Base-by-base conservation (phyloP, 1,140 invertebrate genomes). In the Sycophila sp. region DNA sequence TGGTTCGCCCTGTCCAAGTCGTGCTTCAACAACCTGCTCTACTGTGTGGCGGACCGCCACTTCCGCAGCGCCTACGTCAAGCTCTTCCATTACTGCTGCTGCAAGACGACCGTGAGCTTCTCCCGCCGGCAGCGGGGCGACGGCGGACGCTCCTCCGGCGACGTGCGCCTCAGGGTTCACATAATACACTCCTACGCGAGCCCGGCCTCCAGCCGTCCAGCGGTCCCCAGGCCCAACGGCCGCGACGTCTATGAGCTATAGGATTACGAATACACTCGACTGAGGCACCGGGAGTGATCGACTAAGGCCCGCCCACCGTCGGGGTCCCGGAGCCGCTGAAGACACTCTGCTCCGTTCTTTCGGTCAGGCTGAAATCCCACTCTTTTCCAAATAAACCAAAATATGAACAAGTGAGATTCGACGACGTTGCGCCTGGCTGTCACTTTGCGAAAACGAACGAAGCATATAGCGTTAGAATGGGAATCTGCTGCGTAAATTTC, bases 41-140 rank as follows among this genome's bases (percentile, higher is more conserved):
- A 94, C 76, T 90, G 90, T 64, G 82, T 89, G 0, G 81, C 88
- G 2, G 91, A 92, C 76, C 84, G 88, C 0, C 90, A 91, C 78
- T 94, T 93, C 76, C 86, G 92, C n/a, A 90, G 88, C 69, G 92
- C 92, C 4, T 95, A 92, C 78, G 86, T 91, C 22, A 92, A 93
- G 77, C 82, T 94, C 10, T 94, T 94, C 77, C 90, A 94, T 74
- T 94, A 95, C 74, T 94, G 93, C 78, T 94, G 92, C 77, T 94
- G 93, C 83, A 94, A 94, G 80, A 94, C 90, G 6, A 92, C 91
- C 4, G 89, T 94, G 7, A 90, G 91, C 24, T 90, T 92, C 65
- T 90, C 91, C 0, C 85, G 92, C 8, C 86, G 90, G 13, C 80
- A 91, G 28, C 85, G 87, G n/a, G 89, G 89, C 24, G 73, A 80